These are phyloP conservation scores for Syngnathus floridae DNA, from an alignment of 2,113 vertebrate species.

Conservation along the genomic window DNA sequence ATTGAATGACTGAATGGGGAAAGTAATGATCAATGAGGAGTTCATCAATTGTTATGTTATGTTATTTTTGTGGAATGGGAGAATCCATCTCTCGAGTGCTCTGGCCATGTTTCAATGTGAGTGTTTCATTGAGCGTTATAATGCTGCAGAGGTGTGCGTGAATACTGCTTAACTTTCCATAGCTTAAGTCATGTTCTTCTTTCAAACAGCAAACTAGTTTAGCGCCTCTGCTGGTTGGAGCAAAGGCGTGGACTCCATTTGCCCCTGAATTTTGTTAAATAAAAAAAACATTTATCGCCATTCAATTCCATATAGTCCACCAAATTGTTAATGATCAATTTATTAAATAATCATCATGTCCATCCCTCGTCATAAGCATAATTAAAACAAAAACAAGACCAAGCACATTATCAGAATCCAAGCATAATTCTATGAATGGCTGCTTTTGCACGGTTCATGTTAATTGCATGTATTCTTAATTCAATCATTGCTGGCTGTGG, in stretches of 20 bases:
- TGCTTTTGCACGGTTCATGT: constrained; percentile 74
- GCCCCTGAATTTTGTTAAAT: neutral
- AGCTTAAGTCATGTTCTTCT: neutral
- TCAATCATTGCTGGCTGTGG: constrained; percentile 51
- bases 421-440: constrained; percentile 29
- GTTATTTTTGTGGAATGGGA: neutral
- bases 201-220: neutral
- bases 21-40: neutral
- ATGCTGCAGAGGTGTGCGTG: neutral
- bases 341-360: neutral
- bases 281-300: neutral
- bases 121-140: neutral
- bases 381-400: constrained; percentile 1
- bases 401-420: constrained; percentile 5
- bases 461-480: constrained; percentile 74
- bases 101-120: neutral
- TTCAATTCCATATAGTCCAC: neutral
- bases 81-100: neutral
- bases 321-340: neutral
- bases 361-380: constrained; percentile 4
- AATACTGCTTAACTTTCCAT: neutral
- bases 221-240: neutral
- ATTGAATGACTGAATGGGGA: neutral
- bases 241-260: neutral
- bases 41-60: neutral